Conservation (phyloP, 2,797 vertebrate genomes). For the Melanotaenia nigrans region DNA sequence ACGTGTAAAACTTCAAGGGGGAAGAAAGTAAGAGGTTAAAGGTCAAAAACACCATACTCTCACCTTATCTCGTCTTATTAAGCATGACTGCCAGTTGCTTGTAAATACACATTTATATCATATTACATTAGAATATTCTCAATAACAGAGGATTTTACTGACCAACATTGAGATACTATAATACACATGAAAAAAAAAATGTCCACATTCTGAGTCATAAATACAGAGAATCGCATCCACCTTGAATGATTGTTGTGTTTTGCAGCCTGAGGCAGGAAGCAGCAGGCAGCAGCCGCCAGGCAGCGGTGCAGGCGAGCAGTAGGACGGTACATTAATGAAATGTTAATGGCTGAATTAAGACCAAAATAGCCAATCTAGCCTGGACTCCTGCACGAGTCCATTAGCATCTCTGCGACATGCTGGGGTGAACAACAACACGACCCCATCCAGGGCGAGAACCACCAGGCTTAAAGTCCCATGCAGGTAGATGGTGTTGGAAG, state of each 20-base stretch:
- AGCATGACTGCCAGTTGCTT: background rate
- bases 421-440: conserved; percentile 85
- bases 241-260: conserved; percentile 78
- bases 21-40: conserved; percentile 13
- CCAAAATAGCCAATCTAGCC: conserved; percentile 93
- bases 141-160: background rate
- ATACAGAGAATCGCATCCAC: conserved; percentile 49
- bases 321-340: conserved; percentile 96
- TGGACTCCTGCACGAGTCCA: conserved; percentile 93
- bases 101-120: background rate
- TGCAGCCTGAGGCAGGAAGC: conserved; percentile 85
- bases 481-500: conserved; percentile 83
- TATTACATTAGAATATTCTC: background rate
- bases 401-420: conserved; percentile 90
- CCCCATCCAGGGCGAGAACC: conserved; percentile 55
- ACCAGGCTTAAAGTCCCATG: conserved; percentile 63
- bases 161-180: background rate
- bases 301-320: conserved; percentile 85
- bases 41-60: conserved; percentile 21
- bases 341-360: conserved; percentile 99
- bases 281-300: conserved; percentile 83
- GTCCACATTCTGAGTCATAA: conserved; percentile 10
- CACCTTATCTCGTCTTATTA: conserved; percentile 2
- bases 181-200: background rate
- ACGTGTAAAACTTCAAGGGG: conserved; percentile 24